phyloP scores from a whole-genome alignment of 1,140 invertebrate genomes.

The Phymorhynchus buccinoides region DNA sequence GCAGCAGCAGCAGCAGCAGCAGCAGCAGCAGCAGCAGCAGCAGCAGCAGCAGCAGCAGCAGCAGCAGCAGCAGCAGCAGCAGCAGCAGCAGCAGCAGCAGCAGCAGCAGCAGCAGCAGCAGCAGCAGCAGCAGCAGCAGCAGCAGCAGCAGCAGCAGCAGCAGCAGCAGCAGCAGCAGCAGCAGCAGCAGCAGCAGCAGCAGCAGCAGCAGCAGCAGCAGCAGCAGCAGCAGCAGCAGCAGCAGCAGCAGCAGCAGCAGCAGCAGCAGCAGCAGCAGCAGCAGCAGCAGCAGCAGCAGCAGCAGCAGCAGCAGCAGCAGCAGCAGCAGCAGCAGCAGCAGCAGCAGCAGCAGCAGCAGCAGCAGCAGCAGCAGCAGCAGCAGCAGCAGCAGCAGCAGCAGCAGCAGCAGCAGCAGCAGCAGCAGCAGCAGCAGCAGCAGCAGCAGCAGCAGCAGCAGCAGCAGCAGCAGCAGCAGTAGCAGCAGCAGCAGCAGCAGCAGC shows the following conservation, averaged over 20 bases:
- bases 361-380: constrained; percentile 1
- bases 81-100: too few relatives aligned
- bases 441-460: not conserved
- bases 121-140: too few relatives aligned
- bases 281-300: not conserved
- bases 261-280: not conserved
- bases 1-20: too few relatives aligned
- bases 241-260: not conserved
- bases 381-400: constrained; percentile 10
- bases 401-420: not conserved
- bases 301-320: constrained; percentile 11
- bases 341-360: constrained; percentile 10
- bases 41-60: too few relatives aligned
- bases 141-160: constrained; percentile 13
- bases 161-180: constrained; percentile 17
- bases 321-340: constrained; percentile 12
- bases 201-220: constrained; percentile 13
- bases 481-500: constrained; percentile 9
- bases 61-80: too few relatives aligned
- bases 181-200: not conserved
- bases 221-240: constrained; percentile 1
- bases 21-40: too few relatives aligned
- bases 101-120: too few relatives aligned
- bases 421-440: not conserved
- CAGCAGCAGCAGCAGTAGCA: constrained; percentile 6